Evolutionary conservation across 2,888 invertebrate species (phyloP), one percentile per base, ranked within the genome.

Genomic region (Scelioninae gen. 2): DNA sequence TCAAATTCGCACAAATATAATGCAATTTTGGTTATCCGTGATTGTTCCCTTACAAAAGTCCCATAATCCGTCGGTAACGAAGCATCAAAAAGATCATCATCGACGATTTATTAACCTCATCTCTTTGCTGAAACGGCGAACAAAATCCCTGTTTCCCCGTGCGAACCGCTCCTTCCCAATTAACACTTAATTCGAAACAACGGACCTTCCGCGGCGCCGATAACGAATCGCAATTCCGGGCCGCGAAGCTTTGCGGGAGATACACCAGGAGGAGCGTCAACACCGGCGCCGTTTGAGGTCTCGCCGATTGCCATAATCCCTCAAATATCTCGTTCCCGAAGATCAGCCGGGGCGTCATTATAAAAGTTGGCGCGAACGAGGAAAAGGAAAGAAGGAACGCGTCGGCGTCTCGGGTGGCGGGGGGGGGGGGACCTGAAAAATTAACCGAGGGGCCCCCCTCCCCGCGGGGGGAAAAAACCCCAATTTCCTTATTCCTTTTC

Each of bases 401-500:
- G 67, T 25, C 33, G 28, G 53, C 53, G 57, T 65, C 69, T 74
- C 43, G 76, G 73, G 74, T 76, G 77, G 3, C 75, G 73, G 78
- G 76, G 73, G 74, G 75, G 77, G 3, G 76, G 73, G 78, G 77
- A 77, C 81, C 78, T 83, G 82, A 83, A 82, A 83, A 82, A 83
- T 83, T 85, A 84, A 85, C 84, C 83, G 82, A 84, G 81, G 79
- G 70, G 73, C 69, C 48, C 67, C 68, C 69, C 55, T 67, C 68
- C 69, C 55, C 41, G 55, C 58, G 73, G 70, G 63, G 63, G 76
- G 77, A 75, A 80, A 76, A 77, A 81, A 81, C 78, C 80, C 78
- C 77, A 78, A 82, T 83, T 80, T 81, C 80, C 81, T 83, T 83
- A 83, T 84, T 78, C 75, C 83, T 82, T 85, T 85, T 84, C 84